Conservation (phyloP, 2,888 invertebrate genomes). For the Macaria liturata region DNA sequence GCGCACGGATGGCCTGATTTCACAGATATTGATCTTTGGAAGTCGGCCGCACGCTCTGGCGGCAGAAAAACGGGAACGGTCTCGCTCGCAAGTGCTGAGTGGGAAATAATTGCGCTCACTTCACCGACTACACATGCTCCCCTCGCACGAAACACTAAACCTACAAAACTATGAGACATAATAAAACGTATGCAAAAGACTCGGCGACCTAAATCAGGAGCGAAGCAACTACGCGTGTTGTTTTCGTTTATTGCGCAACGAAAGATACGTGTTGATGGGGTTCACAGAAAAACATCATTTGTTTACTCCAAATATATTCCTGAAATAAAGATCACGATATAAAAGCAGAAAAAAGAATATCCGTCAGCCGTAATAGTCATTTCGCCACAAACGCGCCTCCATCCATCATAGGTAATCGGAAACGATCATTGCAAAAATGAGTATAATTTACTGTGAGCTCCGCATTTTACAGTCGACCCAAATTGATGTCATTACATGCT, state of each 20-base stretch:
- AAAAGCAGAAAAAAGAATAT: conserved; percentile 43
- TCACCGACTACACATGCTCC: conserved; percentile 5
- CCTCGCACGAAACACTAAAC: neutral
- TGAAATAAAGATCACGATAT: conserved; percentile 34
- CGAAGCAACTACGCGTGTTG: conserved; percentile 4
- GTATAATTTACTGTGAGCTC: conserved; percentile 70
- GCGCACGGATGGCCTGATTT: conserved; percentile 70
- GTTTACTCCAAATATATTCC: conserved; percentile 33
- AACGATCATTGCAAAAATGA: conserved; percentile 76
- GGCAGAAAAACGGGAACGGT: conserved; percentile 56
- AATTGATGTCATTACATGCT: conserved; percentile 72
- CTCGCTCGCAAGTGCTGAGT: conserved; percentile 41
- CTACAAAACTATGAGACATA: neutral
- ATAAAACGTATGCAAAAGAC: conserved; percentile 5
- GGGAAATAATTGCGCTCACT: conserved; percentile 25
- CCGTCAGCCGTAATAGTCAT: conserved; percentile 49
- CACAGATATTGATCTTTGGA: conserved; percentile 71
- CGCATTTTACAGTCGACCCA: conserved; percentile 68
- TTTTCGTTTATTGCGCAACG: conserved; percentile 12
- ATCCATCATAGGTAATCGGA: conserved; percentile 77
- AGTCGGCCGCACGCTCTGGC: conserved; percentile 51
- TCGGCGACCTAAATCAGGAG: conserved; percentile 1
- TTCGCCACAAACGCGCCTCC: conserved; percentile 54
- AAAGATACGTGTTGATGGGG: conserved; percentile 15
- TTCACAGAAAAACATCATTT: conserved; percentile 24